Conservation (phyloP, 1,140 invertebrate species). For the Lordiphosa clarofinis region DNA sequence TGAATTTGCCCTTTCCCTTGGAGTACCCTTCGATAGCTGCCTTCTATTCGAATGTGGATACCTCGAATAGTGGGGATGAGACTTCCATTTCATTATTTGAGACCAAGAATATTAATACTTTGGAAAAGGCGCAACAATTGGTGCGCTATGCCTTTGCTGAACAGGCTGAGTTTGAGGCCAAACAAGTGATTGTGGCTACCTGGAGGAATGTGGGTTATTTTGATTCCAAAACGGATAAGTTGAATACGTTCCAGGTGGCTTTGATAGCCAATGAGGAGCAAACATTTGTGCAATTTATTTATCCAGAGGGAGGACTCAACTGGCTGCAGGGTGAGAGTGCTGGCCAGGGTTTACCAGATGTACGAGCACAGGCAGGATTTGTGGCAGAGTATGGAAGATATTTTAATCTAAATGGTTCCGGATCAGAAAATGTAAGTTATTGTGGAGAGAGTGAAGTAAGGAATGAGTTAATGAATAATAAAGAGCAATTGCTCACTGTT, state of each 20-base stretch:
- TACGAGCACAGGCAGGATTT: conserved; percentile 95
- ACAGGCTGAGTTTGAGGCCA: conserved; percentile 83
- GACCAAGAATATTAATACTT: conserved; percentile 83
- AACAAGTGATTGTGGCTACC: conserved; percentile 84
- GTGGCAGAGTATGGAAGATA: conserved; percentile 88
- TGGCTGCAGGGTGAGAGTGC: conserved; percentile 91
- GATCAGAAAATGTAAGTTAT: conserved; percentile 89
- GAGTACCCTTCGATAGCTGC: conserved; percentile 94
- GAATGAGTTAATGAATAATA: too few species aligned
- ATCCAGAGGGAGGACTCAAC: conserved; percentile 91
- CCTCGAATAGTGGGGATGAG: conserved; percentile 79
- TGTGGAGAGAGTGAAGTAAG: too few species aligned
- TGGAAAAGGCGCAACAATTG: conserved; percentile 85
- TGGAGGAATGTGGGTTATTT: conserved; percentile 85
- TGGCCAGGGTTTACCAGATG: conserved; percentile 87
- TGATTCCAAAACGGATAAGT: conserved; percentile 79
- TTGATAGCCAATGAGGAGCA: conserved; percentile 90
- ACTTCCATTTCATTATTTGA: conserved; percentile 91
- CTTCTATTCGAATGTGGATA: conserved; percentile 95
- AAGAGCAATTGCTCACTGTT: too few species aligned
- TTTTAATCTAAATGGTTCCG: conserved; percentile 89
- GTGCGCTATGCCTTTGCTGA: conserved; percentile 87
- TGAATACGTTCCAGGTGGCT: conserved; percentile 83
- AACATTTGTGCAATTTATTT: conserved; percentile 91
- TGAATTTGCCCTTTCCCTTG: conserved; percentile 93